Evolutionary conservation across 2,888 invertebrate genomes (phyloP), one percentile per base, ranked within the genome.

Genomic region (Penaeus monodon): DNA sequence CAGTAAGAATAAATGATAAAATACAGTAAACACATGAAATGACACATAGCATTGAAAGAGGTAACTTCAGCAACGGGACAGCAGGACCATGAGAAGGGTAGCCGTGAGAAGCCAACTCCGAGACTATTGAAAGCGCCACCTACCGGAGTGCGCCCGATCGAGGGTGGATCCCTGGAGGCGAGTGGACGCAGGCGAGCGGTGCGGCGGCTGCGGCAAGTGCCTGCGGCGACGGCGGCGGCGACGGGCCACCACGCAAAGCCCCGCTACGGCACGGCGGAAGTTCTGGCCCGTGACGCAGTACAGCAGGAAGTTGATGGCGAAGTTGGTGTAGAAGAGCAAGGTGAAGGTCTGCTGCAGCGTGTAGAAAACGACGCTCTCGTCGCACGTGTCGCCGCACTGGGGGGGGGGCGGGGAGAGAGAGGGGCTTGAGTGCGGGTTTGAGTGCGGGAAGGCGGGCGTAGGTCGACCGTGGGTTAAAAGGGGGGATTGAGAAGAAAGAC

Each of bases 251-350:
- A 4, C 14, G 76, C 24, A 44, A 44, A 76, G 76, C 7, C 92
- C 91, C 0, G 91, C 86, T 20, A 95, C 92, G 0, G 94, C 94
- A 66, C 94, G 94, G 85, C 96, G 93, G 92, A 96, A 97, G 93
- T 96, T 96, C 91, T 96, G 95, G 0, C 96, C 96, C 91, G 95
- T 95, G 79, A 95, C 94, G 92, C 96, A 97, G 93, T 97, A 97
- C 74, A 97, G 93, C 3, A 95, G 94, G 92, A 97, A 96, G 93
- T 96, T 96, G 85, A 97, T 96, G 70, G 96, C 96, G 91, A 96
- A 97, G 93, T 96, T 97, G 10, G 95, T 95, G 91, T 96, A 94
- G 93, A 96, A 97, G 77, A 96, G 93, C 90, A 95, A 93, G 90
- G 95, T 94, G 85, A 95, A 94, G 89, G 95, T 93, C 91, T 95